These are phyloP conservation scores for Venusia cambrica DNA, from an alignment of 2,888 invertebrate genomes.

Conservation along the genomic window DNA sequence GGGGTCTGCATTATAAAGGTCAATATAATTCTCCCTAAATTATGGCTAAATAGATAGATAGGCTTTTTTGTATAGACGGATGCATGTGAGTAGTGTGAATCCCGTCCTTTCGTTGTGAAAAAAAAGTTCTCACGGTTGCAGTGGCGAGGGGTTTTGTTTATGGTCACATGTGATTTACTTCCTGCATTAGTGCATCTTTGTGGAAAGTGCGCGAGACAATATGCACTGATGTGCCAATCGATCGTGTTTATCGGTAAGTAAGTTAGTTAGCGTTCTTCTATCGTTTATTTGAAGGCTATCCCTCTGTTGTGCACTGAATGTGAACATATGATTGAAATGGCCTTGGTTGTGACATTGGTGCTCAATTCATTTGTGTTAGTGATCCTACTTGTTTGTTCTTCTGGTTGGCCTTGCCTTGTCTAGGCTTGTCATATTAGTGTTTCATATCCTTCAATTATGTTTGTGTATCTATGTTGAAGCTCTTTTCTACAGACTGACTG, in stretches of 20 bases:
- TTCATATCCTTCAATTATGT: no score
- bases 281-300: slow-evolving; percentile 2
- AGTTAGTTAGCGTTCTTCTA: slow-evolving; percentile 4
- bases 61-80: slow-evolving; percentile 51
- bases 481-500: no score
- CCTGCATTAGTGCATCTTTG: slow-evolving; percentile 47
- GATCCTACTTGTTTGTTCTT: slow-evolving; percentile 34
- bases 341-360: slow-evolving; percentile 70
- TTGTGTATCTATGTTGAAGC: no score
- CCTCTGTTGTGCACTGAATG: slow-evolving; percentile 6
- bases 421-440: no score
- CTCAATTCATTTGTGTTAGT: slow-evolving; percentile 26
- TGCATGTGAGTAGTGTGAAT: slow-evolving; percentile 52
- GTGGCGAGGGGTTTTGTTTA: slow-evolving; percentile 47
- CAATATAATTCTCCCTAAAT: slow-evolving; percentile 53
- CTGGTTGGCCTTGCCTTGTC: slow-evolving; percentile 41
- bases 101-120: slow-evolving; percentile 44
- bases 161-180: slow-evolving; percentile 55
- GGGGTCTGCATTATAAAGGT: slow-evolving; percentile 50
- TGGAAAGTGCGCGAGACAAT: slow-evolving; percentile 18
- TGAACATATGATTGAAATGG: slow-evolving; percentile 52
- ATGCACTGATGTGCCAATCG: slow-evolving; percentile 6
- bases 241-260: slow-evolving; percentile 6
- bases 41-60: slow-evolving; percentile 39
- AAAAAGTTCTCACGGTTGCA: slow-evolving; percentile 64